Evolutionary conservation across 2,797 vertebrate genomes (phyloP), one percentile per base, ranked within the genome.

Genomic region (Eurystomus glaucurus): DNA sequence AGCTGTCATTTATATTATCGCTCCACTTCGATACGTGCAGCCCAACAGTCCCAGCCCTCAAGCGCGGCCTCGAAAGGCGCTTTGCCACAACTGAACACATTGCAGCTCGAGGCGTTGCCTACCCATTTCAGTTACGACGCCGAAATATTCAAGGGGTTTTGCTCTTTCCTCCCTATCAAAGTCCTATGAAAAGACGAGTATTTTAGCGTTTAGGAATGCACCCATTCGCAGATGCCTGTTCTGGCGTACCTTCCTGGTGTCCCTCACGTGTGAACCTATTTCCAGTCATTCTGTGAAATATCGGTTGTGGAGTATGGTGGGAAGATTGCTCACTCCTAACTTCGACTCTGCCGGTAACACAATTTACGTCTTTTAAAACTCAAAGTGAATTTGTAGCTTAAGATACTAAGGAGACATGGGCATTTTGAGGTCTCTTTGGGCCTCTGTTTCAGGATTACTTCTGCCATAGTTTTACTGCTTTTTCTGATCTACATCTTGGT

Each of bases 1-100:
- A 97, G 84, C 84, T 93, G 95, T 88, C 96, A 97, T 94, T 96
- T 98, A 98, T 96, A 88, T 74, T 89, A 93, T 97, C 79, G 70
- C 93, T 95, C 95, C 92, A 61, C 23, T 58, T 89, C 23, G 88
- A 76, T 72, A 88, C 65, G 51, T 41, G 37, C 69, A 83, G 61
- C 79, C 95, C 92, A 57, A 31, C 85, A 92, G 91, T 35, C 80
- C 28, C 19, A 10, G 82, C 43, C 57, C 84, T 74, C 15, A 4
- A 65, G 75, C 3, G 8, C 13, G 1, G 75, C 52, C 75, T 90
- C 8, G 1, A 54, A 80, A 46, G 87, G 54, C 46, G 4, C 81
- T 91, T 80, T 23, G 75, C 85, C 52, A 28, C 2, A 14, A 58
- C 79, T 22, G 21, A 78, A 50, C 35, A 11, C 10, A 1, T 41